Base-by-base conservation (phyloP, 2,888 invertebrate genomes). In the Heliconius aoede region DNA sequence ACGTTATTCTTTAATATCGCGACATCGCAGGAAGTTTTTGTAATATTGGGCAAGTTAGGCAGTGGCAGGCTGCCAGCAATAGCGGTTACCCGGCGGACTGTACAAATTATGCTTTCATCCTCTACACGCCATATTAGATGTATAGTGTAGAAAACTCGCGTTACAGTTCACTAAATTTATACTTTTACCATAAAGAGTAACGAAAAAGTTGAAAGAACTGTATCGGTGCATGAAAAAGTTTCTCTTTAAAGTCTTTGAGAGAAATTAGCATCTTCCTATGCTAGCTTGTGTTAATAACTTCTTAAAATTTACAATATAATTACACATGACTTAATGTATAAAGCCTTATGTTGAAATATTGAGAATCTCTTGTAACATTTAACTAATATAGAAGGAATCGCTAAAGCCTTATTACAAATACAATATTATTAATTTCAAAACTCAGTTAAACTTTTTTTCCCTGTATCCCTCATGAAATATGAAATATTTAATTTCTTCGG, bases 11-110 rank as follows among this genome's bases (percentile, higher is more conserved):
- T 85, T 85, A 86, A 85, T 88, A 84, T 80, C 76, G 85, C 81
- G 85, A 82, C 84, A 82, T 83, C 80, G 79, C 83, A 82, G 84
- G 85, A 89, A 90, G 87, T 90, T 91, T 89, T 87, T 85, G 86
- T 89, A 90, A 90, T 90, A 90, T 86, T 86, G 85, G 79, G 74
- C 73, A 80, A 82, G 74, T 81, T 80, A 77, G 80, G 79, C 77
- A 72, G 72, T 82, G 83, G 83, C 83, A 78, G 72, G n/a, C 40
- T 80, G 83, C 83, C 83, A 83, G 78, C 78, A 79, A 72, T 73
- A 73, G 78, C 78, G 72, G 73, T 76, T 21, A 79, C 80, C 72
- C 76, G 72, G 73, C 74, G 77, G 73, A 60, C 77, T 76, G 76
- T 78, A 81, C 78, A 76, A 80, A 80, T 80, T 79, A 78, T 80